phyloP scores from a whole-genome alignment of 2,797 vertebrate species.

The Euthynnus affinis region DNA sequence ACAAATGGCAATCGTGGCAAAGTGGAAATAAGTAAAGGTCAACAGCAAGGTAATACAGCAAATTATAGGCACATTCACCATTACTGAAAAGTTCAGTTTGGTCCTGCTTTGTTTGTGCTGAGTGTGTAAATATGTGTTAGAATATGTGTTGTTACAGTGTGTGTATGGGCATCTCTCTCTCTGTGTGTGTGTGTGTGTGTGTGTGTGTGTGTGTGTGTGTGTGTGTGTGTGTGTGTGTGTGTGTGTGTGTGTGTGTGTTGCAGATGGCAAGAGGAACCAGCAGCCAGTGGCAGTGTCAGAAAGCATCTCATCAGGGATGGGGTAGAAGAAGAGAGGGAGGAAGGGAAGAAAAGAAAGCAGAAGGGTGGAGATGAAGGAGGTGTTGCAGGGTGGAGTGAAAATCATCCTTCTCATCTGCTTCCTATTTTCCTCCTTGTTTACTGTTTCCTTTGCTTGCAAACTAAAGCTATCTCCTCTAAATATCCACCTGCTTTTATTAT shows the following conservation, averaged over 20 bases:
- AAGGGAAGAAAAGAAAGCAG: constrained; percentile 40
- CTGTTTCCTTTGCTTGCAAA: constrained; percentile 5
- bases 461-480: not conserved
- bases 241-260: constrained; percentile 44
- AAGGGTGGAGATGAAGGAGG: constrained; percentile 34
- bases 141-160: constrained; percentile 24
- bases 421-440: not conserved
- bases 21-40: constrained; percentile 10
- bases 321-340: constrained; percentile 41
- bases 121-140: constrained; percentile 8
- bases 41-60: not conserved
- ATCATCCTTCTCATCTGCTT: constrained; percentile 23
- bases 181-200: constrained; percentile 29
- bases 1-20: not conserved
- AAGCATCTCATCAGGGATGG: constrained; percentile 73
- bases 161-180: not conserved
- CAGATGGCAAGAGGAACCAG: constrained; percentile 72
- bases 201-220: constrained; percentile 31
- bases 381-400: constrained; percentile 21
- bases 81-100: too few species aligned
- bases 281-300: constrained; percentile 78
- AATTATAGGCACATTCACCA: not conserved
- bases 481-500: not conserved
- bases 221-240: constrained; percentile 22
- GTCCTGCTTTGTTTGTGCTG: constrained; percentile 7